phyloP scores from a whole-genome alignment of 35 echinoderm and acorn worm genomes.

The Lytechinus pictus region DNA sequence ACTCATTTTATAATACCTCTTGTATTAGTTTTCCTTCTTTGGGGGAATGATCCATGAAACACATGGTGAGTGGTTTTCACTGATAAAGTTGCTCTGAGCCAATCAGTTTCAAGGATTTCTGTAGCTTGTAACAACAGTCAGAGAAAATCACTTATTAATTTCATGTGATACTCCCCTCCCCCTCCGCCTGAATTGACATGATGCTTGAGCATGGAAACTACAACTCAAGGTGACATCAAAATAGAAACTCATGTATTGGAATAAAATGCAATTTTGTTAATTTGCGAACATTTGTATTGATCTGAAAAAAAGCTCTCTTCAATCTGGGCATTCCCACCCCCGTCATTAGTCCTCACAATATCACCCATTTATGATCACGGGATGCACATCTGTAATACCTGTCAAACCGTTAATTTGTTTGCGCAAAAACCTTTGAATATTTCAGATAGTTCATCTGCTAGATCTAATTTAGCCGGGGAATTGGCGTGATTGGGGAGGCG shows the following conservation, averaged over 20 bases:
- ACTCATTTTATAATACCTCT: too few species aligned
- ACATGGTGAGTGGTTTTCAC: too few species aligned
- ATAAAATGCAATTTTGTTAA: neutral
- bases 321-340: neutral
- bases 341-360: neutral
- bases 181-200: neutral
- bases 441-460: slow-evolving; percentile 39
- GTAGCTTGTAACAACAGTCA: too few species aligned
- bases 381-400: slow-evolving; percentile 3
- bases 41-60: too few species aligned
- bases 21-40: too few species aligned
- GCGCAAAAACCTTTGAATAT: slow-evolving; percentile 23
- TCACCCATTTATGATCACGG: neutral
- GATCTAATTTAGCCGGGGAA: slow-evolving; percentile 30
- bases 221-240: neutral
- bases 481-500: slow-evolving; percentile 20
- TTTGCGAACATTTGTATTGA: neutral
- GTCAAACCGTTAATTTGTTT: neutral
- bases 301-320: neutral
- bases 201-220: neutral
- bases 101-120: too few species aligned
- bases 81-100: too few species aligned
- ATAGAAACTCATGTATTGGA: neutral
- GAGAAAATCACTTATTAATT: too few species aligned
- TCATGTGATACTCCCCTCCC: too few species aligned